Percentiles rank a stretch among this genome's conserved stretches.
Evolutionary conservation across 2,797 vertebrate species (phyloP).

Genomic region (Lindbergichthys nudifrons): DNA sequence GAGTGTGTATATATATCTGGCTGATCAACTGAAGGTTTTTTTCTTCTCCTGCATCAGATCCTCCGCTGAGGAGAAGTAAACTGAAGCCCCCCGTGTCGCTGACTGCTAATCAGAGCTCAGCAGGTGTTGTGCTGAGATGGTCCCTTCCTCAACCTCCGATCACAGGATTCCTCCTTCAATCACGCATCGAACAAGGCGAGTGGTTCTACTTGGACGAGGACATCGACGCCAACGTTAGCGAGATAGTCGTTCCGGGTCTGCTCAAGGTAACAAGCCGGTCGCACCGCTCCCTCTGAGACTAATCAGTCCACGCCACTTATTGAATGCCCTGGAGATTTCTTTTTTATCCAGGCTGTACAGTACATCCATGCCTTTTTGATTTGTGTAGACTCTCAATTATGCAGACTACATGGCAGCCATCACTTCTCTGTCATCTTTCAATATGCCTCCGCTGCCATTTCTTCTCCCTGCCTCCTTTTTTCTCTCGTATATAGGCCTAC

Average conservation of each 20-base stretch:
- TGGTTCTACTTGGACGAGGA: conserved; percentile 90
- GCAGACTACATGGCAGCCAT: conserved; percentile 51
- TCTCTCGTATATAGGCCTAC: conserved; percentile 53
- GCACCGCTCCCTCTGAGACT: conserved; percentile 48
- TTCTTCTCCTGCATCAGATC: conserved; percentile 64
- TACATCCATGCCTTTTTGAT: conserved; percentile 39
- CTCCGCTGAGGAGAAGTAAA: conserved; percentile 43
- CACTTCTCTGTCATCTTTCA: conserved; percentile 59
- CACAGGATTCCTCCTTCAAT: conserved; percentile 89
- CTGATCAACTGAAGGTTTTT: conserved; percentile 43
- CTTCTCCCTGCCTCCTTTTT: conserved; percentile 17
- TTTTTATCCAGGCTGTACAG: conserved; percentile 41
- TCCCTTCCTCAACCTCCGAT: conserved; percentile 81
- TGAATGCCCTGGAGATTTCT: conserved; percentile 45
- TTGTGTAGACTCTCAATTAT: conserved; percentile 48
- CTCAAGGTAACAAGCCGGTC: conserved; percentile 87
- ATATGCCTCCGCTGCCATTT: conserved; percentile 45
- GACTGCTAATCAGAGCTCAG: conserved; percentile 82
- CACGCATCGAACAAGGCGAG: conserved; percentile 82
- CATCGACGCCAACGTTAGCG: conserved; percentile 85
- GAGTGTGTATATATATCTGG: background rate
- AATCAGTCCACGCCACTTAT: conserved; percentile 52
- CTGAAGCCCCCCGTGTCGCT: conserved; percentile 87
- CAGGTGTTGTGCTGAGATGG: conserved; percentile 91
- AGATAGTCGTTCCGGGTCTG: conserved; percentile 89